Conservation (phyloP, 2,113 vertebrate species). For the Strix aluco region DNA sequence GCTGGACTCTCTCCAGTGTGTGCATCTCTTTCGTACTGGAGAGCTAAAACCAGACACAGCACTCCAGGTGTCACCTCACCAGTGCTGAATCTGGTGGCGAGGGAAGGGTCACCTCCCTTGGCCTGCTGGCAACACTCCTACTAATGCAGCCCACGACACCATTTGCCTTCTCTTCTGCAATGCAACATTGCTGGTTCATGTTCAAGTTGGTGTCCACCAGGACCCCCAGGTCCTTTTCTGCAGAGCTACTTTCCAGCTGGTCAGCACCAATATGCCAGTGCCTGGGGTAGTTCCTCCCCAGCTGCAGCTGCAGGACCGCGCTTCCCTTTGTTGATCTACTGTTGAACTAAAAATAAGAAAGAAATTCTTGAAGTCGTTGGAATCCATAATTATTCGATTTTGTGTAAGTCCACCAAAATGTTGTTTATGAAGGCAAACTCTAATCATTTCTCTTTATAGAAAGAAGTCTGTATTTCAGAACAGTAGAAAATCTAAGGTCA, state of each 20-base stretch:
- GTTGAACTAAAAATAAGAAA: neutral
- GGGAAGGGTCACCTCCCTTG: neutral
- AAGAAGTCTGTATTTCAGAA: neutral
- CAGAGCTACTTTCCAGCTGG: neutral
- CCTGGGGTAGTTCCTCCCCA: neutral
- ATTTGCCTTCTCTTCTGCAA: neutral
- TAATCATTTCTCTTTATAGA: neutral
- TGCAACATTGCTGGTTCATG: neutral
- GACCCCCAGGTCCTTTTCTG: neutral
- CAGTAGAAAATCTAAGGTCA: neutral
- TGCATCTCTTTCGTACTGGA: neutral
- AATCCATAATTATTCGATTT: neutral
- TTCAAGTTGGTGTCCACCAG: neutral
- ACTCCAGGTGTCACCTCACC: neutral
- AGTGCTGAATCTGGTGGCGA: neutral
- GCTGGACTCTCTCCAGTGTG: neutral
- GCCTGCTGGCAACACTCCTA: neutral
- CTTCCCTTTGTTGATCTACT: neutral
- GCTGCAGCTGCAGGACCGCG: neutral
- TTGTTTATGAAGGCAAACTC: neutral
- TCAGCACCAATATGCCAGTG: neutral
- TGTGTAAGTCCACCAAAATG: neutral
- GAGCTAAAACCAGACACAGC: neutral
- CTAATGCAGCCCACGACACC: neutral
- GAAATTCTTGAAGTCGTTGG: neutral